Evolutionary conservation across 2,888 invertebrate genomes (phyloP).

Genomic region (Clanis bilineata): DNA sequence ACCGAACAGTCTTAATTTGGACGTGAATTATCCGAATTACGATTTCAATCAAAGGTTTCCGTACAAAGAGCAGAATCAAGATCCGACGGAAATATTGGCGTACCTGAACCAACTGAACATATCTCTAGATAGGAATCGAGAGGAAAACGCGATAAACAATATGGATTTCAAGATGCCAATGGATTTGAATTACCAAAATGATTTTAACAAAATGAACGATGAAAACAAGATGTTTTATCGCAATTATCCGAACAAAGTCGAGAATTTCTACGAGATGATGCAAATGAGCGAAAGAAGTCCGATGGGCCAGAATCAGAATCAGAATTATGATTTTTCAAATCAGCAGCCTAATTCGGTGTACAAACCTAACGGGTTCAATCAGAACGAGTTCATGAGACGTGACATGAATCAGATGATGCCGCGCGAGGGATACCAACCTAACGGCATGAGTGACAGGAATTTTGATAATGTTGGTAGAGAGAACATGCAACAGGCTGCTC

Average conservation of each 20-base stretch:
- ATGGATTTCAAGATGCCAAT: slow-evolving; percentile 64
- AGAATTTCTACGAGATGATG: slow-evolving; percentile 64
- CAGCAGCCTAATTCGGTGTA: slow-evolving; percentile 46
- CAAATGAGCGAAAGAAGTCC: slow-evolving; percentile 56
- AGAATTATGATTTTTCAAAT: slow-evolving; percentile 62
- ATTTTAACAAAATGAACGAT: slow-evolving; percentile 58
- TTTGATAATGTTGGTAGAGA: slow-evolving; percentile 59
- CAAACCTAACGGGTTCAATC: slow-evolving; percentile 67
- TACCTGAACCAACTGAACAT: slow-evolving; percentile 67
- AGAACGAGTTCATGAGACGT: slow-evolving; percentile 65
- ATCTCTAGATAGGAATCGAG: slow-evolving; percentile 53
- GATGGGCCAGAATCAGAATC: slow-evolving; percentile 61
- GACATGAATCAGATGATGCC: slow-evolving; percentile 59
- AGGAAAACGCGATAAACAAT: slow-evolving; percentile 52
- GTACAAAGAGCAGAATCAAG: slow-evolving; percentile 62
- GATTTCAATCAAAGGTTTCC: slow-evolving; percentile 61
- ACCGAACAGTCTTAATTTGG: slow-evolving; percentile 69
- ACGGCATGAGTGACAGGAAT: slow-evolving; percentile 48
- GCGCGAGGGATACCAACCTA: slow-evolving; percentile 54
- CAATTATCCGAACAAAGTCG: slow-evolving; percentile 59
- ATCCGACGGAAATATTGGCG: slow-evolving; percentile 57
- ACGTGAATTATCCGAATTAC: slow-evolving; percentile 60
- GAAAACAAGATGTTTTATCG: slow-evolving; percentile 64
- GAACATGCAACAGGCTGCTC: slow-evolving; percentile 57
- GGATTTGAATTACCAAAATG: slow-evolving; percentile 63